These are phyloP conservation scores for Thamnaconus septentrionalis DNA, from an alignment of 2,113 vertebrate species.

Conservation along the genomic window DNA sequence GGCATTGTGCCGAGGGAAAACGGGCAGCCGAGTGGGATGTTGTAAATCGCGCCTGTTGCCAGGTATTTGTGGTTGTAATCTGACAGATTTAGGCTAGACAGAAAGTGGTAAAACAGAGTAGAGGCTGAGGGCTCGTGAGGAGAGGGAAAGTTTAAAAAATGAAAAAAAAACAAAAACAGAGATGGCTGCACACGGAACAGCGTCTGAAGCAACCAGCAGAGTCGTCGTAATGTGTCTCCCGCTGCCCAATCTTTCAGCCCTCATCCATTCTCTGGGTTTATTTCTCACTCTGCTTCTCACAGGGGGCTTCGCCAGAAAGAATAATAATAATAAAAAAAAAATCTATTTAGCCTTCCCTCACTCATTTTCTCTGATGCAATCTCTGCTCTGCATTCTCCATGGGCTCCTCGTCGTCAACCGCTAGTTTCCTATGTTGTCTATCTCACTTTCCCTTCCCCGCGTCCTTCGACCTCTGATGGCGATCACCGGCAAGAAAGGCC, in stretches of 20 bases:
- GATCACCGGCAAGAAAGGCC: slow-evolving; percentile 65
- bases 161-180: slow-evolving; percentile 27
- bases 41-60: slow-evolving; percentile 45
- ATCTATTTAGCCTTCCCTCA: slow-evolving; percentile 52
- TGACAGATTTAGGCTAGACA: slow-evolving; percentile 69
- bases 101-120: slow-evolving; percentile 51
- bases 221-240: slow-evolving; percentile 47
- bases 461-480: slow-evolving; percentile 30
- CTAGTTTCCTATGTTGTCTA: too few relatives aligned
- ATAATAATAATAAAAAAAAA: slow-evolving; percentile 23
- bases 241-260: slow-evolving; percentile 49
- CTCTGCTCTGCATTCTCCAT: slow-evolving; percentile 21
- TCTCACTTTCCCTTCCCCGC: background rate
- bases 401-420: too few relatives aligned
- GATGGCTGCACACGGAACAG: slow-evolving; percentile 41
- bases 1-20: slow-evolving; percentile 17
- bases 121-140: slow-evolving; percentile 39
- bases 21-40: slow-evolving; percentile 25
- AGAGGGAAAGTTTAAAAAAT: background rate
- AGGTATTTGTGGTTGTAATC: slow-evolving; percentile 54
- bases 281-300: slow-evolving; percentile 26
- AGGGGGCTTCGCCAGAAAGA: slow-evolving; percentile 14
- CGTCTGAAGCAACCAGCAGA: slow-evolving; percentile 38
- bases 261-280: slow-evolving; percentile 39
- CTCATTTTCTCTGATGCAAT: slow-evolving; percentile 49